Conservation (phyloP, 2,797 vertebrate species). For the Melopsittacus undulatus region DNA sequence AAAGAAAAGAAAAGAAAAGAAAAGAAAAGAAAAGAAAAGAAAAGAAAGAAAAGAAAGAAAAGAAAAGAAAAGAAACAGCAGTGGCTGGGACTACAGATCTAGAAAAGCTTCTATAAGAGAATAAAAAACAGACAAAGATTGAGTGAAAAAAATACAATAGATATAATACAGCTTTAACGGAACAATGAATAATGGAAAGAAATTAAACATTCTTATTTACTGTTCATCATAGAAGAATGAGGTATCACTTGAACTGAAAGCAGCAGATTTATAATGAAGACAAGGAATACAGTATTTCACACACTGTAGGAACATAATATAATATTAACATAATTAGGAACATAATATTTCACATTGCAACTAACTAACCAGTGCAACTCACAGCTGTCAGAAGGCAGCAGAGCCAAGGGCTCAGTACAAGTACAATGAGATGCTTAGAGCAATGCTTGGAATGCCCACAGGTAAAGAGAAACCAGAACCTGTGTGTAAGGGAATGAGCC, state of each 20-base stretch:
- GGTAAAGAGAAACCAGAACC: background rate
- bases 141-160: background rate
- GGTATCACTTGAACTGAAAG: background rate
- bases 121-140: background rate
- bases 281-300: background rate
- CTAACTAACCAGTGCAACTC: constrained; percentile 25
- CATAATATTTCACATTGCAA: constrained; percentile 33
- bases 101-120: background rate
- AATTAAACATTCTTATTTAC: background rate
- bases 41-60: no score
- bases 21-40: background rate
- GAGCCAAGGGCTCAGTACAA: constrained; percentile 16
- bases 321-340: constrained; percentile 31
- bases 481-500: background rate
- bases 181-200: background rate
- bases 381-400: background rate
- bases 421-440: background rate
- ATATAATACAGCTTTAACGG: background rate
- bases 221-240: background rate
- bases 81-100: background rate
- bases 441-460: background rate
- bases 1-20: no score
- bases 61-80: background rate
- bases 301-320: background rate
- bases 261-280: background rate